Evolutionary conservation across 2,888 invertebrate genomes (phyloP), one percentile per base, ranked within the genome.

Genomic region (Drosophila ezoana): DNA sequence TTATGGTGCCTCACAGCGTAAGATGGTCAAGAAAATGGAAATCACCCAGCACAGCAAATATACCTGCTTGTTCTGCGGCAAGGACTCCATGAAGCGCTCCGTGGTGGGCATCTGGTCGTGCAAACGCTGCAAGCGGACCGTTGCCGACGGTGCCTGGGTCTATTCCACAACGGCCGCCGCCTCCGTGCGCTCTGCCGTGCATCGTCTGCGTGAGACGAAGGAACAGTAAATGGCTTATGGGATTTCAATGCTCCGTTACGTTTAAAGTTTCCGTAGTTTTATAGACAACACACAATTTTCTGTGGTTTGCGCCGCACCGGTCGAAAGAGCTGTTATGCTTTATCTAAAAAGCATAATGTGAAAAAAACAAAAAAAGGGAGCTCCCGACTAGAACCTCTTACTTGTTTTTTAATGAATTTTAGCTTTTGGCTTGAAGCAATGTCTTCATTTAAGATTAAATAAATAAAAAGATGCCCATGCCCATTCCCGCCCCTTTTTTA

Each of bases 21-120:
- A 99, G 93, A 99, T 98, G 96, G 98, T 99, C 70, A 99, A 99
- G 93, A 99, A 99, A 93, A 99, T 99, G 97, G 99, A 99, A 96
- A 97, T 99, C 79, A 98, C 99, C 75, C 99, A 99, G 93, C 99
- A 99, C 93, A 96, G 98, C 80, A 99, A 99, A 94, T 99, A 99
- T 93, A 98, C 98, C 83, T 99, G 99, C 94, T 97, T 98, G 75
- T 99, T 99, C 93, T 99, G 99, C 93, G 99, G 99, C 93, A 99
- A 99, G 98, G 99, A 99, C 93, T 96, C 98, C 79, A 99, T 99
- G 99, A 99, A 98, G 93, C 95, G 99, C 81, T 95, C 95, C 78
- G 98, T 98, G 90, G 99, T 99, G 60, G 99, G 99, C 79, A 99
- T 99, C 92, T 99, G 99, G 99, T 95, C 96, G 40, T 99, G 99